Conservation (phyloP, 1,140 invertebrate species). For the Aphelinus atriplicis region DNA sequence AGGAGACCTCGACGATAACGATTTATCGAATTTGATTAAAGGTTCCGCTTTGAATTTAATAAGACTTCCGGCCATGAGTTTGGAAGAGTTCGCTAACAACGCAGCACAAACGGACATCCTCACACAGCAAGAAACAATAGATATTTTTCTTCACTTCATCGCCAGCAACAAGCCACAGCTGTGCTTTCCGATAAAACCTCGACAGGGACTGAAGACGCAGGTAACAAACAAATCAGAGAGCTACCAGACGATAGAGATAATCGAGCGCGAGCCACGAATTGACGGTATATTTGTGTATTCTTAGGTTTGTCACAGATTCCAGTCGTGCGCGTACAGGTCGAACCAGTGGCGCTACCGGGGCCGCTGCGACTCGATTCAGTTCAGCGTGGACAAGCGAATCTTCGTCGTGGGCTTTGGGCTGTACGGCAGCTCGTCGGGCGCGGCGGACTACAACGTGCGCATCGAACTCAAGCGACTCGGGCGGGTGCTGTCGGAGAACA, state of each 20-base stretch:
- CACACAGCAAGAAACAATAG: conserved; percentile 89
- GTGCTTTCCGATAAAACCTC: conserved; percentile 81
- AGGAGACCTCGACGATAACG: conserved; percentile 48
- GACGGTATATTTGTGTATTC: conserved; percentile 8
- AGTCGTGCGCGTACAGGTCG: conserved; percentile 94
- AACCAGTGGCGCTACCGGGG: conserved; percentile 96
- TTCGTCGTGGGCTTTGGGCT: conserved; percentile 93
- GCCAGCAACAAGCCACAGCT: conserved; percentile 84
- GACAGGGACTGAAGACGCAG: conserved; percentile 89
- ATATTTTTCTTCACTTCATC: conserved; percentile 91
- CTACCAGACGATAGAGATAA: background rate
- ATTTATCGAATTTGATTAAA: conserved; percentile 64
- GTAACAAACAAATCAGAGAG: conserved; percentile 59
- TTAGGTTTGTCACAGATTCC: conserved; percentile 91
- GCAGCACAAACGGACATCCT: conserved; percentile 89
- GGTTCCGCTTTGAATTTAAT: conserved; percentile 85
- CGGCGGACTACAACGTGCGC: conserved; percentile 89
- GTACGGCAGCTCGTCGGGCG: conserved; percentile 91
- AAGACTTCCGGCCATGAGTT: conserved; percentile 88
- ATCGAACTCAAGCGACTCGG: conserved; percentile 90
- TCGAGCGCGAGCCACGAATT: background rate
- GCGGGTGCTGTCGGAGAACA: conserved; percentile 86
- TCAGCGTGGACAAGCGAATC: conserved; percentile 90
- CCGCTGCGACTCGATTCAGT: conserved; percentile 91
- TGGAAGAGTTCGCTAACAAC: conserved; percentile 92